Base-by-base conservation (phyloP, 2,888 invertebrate species). In the Cosmia trapezina region DNA sequence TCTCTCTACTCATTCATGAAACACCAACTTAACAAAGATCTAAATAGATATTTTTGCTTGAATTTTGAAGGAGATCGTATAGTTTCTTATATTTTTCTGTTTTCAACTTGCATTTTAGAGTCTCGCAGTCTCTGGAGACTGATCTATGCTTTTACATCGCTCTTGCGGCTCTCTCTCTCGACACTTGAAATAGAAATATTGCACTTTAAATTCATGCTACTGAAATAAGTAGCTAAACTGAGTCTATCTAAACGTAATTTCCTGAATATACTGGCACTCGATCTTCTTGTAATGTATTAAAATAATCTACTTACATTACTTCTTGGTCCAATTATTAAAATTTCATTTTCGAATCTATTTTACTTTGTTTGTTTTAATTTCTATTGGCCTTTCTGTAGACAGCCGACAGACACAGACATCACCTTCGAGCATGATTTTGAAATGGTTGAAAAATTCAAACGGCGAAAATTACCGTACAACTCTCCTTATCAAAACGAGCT, bases 281-380 rank as follows among this genome's bases (percentile, higher is more conserved):
- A 89, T 89, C 90, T 93, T 94, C 93, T 94, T 94, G 95, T 94
- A 94, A 95, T 95, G 94, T 95, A 89, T 94, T 94, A 94, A 94
- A 94, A 93, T 93, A 90, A 88, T 83, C 80, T 84, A 85, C 81
- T 84, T 80, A 73, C 82, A 84, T 79, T 73, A 80, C 78, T 84
- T 76, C 65, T 86, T 87, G 81, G 81, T 86, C 88, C 86, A 81
- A 85, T 86, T 71, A 84, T 88, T 78, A 71, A 83, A 73, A 81
- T 84, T 86, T 86, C 59, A 76, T 87, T 89, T 84, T 78, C 37
- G 59, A 81, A 76, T 75, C 76, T 82, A 71, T 84, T 87, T 86
- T 86, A 73, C 65, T 91, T 89, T 87, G 33, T 67, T 85, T 81
- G 84, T 86, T 76, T 79, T 79, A 86, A 83, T 88, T 84, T 86